Conservation (phyloP, 2,888 invertebrate species). For the Limnephilus rhombicus region DNA sequence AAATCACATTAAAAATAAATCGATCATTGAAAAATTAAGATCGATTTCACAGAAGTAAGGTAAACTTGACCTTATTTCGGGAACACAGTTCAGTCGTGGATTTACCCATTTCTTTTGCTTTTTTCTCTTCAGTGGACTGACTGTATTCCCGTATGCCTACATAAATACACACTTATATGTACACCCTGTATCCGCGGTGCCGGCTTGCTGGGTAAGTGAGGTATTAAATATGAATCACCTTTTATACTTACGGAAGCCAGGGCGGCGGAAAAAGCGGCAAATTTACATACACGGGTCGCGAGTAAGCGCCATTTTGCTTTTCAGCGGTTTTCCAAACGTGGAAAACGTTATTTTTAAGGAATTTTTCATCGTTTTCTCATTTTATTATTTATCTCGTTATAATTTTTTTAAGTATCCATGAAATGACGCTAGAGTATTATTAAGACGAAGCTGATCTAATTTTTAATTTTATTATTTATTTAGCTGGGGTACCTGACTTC, state of each 20-base stretch:
- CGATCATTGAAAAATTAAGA: too few species aligned
- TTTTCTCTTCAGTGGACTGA: background rate
- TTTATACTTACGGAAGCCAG: constrained; percentile 65
- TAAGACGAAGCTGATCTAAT: too few species aligned
- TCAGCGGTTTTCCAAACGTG: background rate
- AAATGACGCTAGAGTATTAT: too few species aligned
- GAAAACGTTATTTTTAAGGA: background rate
- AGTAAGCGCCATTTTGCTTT: constrained; percentile 32
- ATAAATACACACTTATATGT: background rate
- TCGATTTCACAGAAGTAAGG: background rate
- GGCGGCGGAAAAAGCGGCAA: constrained; percentile 62
- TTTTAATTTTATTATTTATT: too few species aligned
- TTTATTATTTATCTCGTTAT: too few species aligned
- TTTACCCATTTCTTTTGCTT: background rate
- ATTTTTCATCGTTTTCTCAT: too few species aligned
- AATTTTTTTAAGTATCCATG: too few species aligned
- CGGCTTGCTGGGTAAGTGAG: constrained; percentile 56
- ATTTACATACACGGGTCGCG: constrained; percentile 59
- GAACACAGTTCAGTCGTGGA: background rate
- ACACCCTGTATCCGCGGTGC: background rate
- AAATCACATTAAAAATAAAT: too few species aligned
- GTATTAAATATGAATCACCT: constrained; percentile 66
- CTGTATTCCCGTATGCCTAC: background rate
- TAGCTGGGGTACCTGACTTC: too few species aligned
- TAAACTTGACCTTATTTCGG: background rate